phyloP scores from a whole-genome alignment of 2,797 vertebrate genomes.

The Molossus alvarezi region DNA sequence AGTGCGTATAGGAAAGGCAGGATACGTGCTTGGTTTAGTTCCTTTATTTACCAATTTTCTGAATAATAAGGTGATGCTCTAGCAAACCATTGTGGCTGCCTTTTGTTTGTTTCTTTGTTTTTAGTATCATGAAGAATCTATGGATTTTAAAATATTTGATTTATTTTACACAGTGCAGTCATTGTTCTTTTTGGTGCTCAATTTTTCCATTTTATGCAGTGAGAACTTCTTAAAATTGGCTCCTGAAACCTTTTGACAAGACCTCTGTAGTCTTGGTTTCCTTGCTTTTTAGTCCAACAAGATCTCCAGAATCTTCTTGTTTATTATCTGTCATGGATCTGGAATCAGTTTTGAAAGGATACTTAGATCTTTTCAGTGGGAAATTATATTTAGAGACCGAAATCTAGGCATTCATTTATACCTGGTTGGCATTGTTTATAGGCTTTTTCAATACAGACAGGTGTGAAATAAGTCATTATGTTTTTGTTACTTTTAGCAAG shows the following conservation, averaged over 20 bases:
- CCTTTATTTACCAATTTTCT: slow-evolving; percentile 20
- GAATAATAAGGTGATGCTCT: neutral
- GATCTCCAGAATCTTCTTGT: neutral
- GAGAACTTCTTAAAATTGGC: neutral
- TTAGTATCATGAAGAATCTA: neutral
- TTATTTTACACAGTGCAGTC: neutral
- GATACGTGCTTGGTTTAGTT: neutral
- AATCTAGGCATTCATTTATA: neutral
- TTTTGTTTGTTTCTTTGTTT: neutral
- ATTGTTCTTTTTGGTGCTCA: neutral
- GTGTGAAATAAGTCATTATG: neutral
- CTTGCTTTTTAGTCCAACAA: neutral
- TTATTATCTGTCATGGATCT: neutral
- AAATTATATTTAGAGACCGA: slow-evolving; percentile 42
- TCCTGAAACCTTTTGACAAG: neutral
- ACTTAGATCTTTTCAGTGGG: neutral
- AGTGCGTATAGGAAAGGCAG: neutral
- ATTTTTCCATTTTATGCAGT: slow-evolving; percentile 22
- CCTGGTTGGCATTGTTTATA: neutral
- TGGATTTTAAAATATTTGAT: neutral
- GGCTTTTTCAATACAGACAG: neutral
- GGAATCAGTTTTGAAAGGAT: slow-evolving; percentile 3
- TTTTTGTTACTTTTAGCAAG: slow-evolving; percentile 49
- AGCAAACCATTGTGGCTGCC: neutral
- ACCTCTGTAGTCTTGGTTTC: neutral